Base-by-base conservation (phyloP, 2,888 invertebrate genomes). In the Scaptomyza polygonia region DNA sequence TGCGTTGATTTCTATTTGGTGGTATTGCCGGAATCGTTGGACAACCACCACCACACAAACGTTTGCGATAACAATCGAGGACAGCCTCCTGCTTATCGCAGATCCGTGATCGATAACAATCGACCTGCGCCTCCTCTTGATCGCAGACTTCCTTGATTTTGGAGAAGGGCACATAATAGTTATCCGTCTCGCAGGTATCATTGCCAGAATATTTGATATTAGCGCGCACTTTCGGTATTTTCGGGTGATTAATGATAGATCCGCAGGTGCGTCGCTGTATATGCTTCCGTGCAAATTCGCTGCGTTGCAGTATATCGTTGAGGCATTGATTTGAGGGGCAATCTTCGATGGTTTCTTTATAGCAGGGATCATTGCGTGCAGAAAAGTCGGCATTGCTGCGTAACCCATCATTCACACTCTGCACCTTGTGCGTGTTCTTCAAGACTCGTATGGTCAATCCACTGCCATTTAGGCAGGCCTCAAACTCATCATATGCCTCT, bases 181-280 rank as follows among this genome's bases (percentile, higher is more conserved):
- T 86, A 6, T 86, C 72, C 25, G 82, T 43, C 21, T 72, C 73
- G 54, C 90, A 90, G 55, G 73, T 54, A 55, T 91, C 91, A 69
- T 89, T 89, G 21, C 82, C 91, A 0, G 91, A 89, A 65, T 91
- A 92, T 62, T 91, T 91, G 18, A 91, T 89, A 51, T 91, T 91
- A 3, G 91, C 91, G 5, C 91, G 87, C 29, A 91, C 79, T 59
- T 89, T 86, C 8, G 90, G 90, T 51, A 90, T 79, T n/a, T 81
- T 82, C 5, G 90, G 89, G 54, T 89, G 80, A 56, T 90, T 89
- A 25, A 89, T 53, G 16, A 85, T 85, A 9, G 40, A 61, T 21
- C 73, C 73, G 42, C 70, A 48, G 16, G 73, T 74, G 25, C 74
- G 74, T 25, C 76, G 62, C n/a, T 73, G 73, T 14, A 73, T 70